Base-by-base conservation (phyloP, 1,140 invertebrate genomes). In the Neodiprion fabricii region DNA sequence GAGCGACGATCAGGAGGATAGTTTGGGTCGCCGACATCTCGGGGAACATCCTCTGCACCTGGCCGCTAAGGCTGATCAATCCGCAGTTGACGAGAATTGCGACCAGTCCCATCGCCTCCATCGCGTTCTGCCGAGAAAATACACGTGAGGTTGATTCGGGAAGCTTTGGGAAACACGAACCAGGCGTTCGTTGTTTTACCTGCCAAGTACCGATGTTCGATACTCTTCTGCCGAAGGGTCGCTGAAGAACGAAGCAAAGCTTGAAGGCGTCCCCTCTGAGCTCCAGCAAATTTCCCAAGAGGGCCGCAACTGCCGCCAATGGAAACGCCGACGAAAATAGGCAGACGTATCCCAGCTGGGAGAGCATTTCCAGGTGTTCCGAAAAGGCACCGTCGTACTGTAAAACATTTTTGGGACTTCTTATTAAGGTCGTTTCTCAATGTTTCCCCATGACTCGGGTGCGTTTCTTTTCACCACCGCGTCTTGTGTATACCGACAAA, bases 121-220 rank as follows among this genome's bases (percentile, higher is more conserved):
- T 95, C 14, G 96, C 96, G 89, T 95, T 95, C 95, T 97, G 83
- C 5, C 5, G 53, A 61, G 53, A 10, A 53, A 77, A 21, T 21
- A 21, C 17, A 21, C 17, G 17, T 1, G 17, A 21, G 17, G 17
- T 21, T 21, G 17, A 40, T 40, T 40, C 28, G 28, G 1, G 28
- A 40, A 40, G 2, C 28, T 40, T 65, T 14, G 9, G 40, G 48
- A 11, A 68, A 12, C 11, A 68, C 61, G 47, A 28, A 69, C 0
- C 9, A 1, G 10, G 17, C 47, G 40, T 74, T 50, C 12, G 23
- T 50, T 1, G 67, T 65, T 71, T 84, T 85, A 97, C 96, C 92
- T 99, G 96, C 98, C 98, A 99, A 71, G 96, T 97, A 65, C 98
- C 98, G 81, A 99, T 98, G 84, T 95, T 96, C 49, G 94, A 94